Evolutionary conservation across 2,888 invertebrate genomes (phyloP), one percentile per base, ranked within the genome.

Genomic region (Automeris io): DNA sequence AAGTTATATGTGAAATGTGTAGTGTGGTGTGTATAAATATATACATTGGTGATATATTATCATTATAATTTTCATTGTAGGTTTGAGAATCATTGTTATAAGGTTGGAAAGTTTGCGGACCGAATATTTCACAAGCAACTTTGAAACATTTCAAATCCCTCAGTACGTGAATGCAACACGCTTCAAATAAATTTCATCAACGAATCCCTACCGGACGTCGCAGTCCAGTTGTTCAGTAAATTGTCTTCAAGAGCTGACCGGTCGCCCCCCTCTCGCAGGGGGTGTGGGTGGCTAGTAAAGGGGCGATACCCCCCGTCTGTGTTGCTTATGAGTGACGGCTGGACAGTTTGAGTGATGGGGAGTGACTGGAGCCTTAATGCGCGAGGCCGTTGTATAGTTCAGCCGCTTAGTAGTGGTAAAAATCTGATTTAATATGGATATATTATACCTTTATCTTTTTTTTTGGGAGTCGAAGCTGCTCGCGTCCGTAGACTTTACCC

Each of bases 301-400:
- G 52, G 54, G 56, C 52, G 50, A 43, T 43, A 47, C 52, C 46
- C 53, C 56, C 80, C 79, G 79, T 82, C 77, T 79, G 82, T 81
- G 82, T 83, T 83, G 81, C 82, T 83, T 85, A 85, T 86, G 86
- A 86, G 70, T 82, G 83, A 85, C 82, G 76, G 77, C 74, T 62
- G 77, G 83, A 83, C 83, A 83, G 81, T 70, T 80, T 80, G 82
- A 85, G 83, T 85, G 83, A 85, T 85, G 82, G 83, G 83, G 83
- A 85, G 78, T 85, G 85, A 85, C 83, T 83, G 73, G 73, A 73
- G 79, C 76, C 82, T 82, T 83, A 83, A 83, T 83, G 82, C 80
- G 79, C 79, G 69, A 70, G 65, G 61, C 75, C 78, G 76, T 71
- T 16, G 8, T n/a, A 29, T 16, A 29, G 29, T 29, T 13, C 1